Conservation (phyloP, 2,797 vertebrate species). For the Martes flavigula region DNA sequence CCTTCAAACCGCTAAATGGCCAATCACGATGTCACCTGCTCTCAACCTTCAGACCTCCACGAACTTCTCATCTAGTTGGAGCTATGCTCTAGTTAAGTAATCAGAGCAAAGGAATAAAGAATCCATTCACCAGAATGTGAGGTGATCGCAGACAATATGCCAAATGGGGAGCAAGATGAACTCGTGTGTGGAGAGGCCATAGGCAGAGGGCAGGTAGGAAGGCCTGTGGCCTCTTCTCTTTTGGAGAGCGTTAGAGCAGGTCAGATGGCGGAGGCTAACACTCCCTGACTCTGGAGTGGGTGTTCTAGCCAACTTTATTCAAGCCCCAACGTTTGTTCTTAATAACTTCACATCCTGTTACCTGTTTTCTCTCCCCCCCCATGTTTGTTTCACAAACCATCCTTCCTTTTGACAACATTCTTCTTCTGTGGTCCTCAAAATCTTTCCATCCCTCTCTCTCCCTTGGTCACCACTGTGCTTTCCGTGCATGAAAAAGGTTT, state of each 20-base stretch:
- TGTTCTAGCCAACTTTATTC: neutral
- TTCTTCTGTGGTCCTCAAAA: neutral
- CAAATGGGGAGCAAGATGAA: neutral
- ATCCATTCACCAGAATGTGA: no score
- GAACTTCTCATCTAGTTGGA: neutral
- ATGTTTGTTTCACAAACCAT: neutral
- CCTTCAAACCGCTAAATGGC: neutral
- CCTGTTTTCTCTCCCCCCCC: neutral
- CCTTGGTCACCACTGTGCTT: neutral
- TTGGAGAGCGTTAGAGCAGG: neutral
- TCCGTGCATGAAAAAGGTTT: neutral
- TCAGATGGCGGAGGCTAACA: neutral
- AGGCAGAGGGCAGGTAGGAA: neutral
- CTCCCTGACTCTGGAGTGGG: neutral
- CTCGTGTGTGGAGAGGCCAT: accelerated
- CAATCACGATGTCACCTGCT: accelerated
- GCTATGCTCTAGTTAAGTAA: neutral
- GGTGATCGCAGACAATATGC: neutral
- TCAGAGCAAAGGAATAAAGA: neutral
- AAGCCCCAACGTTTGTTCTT: neutral
- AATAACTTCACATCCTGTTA: neutral
- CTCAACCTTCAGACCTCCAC: neutral
- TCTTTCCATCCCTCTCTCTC: neutral
- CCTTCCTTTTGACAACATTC: neutral
- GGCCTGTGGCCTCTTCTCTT: neutral